phyloP scores from a whole-genome alignment of 2,797 vertebrate genomes.

The Neopelma chrysocephalum region DNA sequence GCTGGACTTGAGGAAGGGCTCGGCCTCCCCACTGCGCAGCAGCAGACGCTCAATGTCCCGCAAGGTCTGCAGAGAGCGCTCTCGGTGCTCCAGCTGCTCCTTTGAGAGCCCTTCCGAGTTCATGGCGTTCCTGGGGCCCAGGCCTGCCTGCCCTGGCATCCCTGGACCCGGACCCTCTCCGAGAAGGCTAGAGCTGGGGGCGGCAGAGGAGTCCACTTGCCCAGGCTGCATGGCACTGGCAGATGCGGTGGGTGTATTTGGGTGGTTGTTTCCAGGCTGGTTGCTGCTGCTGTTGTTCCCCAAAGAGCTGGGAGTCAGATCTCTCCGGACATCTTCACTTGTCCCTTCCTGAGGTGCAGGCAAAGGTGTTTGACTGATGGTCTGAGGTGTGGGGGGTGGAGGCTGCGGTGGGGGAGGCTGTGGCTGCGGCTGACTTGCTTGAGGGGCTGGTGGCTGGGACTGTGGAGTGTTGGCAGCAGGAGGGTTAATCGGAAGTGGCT shows the following conservation, averaged over 20 bases:
- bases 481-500: constrained; percentile 84
- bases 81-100: constrained; percentile 95
- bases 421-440: constrained; percentile 76
- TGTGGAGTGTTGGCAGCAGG: constrained; percentile 86
- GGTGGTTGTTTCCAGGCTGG: constrained; percentile 71
- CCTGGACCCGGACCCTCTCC: constrained; percentile 80
- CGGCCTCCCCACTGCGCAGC: constrained; percentile 82
- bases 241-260: constrained; percentile 65
- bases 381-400: constrained; percentile 49
- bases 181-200: constrained; percentile 71
- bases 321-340: constrained; percentile 73
- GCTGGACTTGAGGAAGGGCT: constrained; percentile 76
- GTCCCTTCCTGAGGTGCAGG: constrained; percentile 62
- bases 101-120: constrained; percentile 88
- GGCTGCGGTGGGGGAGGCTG: constrained; percentile 72
- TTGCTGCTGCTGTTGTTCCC: constrained; percentile 69
- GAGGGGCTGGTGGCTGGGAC: constrained; percentile 80
- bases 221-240: constrained; percentile 68
- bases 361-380: constrained; percentile 67
- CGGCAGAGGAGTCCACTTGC: constrained; percentile 72
- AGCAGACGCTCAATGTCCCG: constrained; percentile 93
- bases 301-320: constrained; percentile 76
- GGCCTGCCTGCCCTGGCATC: constrained; percentile 61
- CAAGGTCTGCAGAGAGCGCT: constrained; percentile 94
- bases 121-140: constrained; percentile 66